phyloP scores from a whole-genome alignment of 2,888 invertebrate species.

The Apamea monoglypha region DNA sequence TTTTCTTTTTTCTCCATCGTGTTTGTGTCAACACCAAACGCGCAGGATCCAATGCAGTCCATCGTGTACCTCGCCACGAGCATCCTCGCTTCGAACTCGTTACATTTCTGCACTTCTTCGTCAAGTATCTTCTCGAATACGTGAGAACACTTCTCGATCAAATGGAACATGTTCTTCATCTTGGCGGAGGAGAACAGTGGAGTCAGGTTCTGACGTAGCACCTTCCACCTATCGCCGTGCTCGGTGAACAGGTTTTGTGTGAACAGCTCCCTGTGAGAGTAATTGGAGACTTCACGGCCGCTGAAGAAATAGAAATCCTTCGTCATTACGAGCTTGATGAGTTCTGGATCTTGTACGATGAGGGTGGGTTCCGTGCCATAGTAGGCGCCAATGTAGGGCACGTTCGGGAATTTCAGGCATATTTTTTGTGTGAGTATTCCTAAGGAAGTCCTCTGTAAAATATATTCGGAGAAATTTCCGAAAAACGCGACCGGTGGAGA shows the following conservation, averaged over 20 bases:
- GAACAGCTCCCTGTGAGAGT: conserved; percentile 72
- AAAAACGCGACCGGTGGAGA: conserved; percentile 73
- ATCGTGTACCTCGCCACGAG: conserved; percentile 77
- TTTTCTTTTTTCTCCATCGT: conserved; percentile 69
- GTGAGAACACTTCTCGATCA: conserved; percentile 74
- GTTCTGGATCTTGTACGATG: conserved; percentile 78
- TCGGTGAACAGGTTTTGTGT: conserved; percentile 75
- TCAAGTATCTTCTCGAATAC: conserved; percentile 74
- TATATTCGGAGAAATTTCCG: conserved; percentile 77
- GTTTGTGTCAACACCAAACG: conserved; percentile 79
- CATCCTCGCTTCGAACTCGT: conserved; percentile 69
- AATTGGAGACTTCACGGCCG: conserved; percentile 75
- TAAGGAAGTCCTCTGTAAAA: conserved; percentile 70
- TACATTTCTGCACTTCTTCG: conserved; percentile 57
- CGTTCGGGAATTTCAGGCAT: conserved; percentile 75
- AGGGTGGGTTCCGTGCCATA: conserved; percentile 80
- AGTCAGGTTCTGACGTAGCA: conserved; percentile 79
- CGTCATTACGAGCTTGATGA: conserved; percentile 76
- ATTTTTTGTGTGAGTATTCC: conserved; percentile 70
- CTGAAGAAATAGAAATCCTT: conserved; percentile 83
- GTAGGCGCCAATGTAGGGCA: conserved; percentile 78
- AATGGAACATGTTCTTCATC: conserved; percentile 83
- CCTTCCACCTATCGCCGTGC: conserved; percentile 81
- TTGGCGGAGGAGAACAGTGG: conserved; percentile 81
- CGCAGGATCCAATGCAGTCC: conserved; percentile 78